Conservation (phyloP, 2,113 vertebrate species). For the Lasiurus borealis region DNA sequence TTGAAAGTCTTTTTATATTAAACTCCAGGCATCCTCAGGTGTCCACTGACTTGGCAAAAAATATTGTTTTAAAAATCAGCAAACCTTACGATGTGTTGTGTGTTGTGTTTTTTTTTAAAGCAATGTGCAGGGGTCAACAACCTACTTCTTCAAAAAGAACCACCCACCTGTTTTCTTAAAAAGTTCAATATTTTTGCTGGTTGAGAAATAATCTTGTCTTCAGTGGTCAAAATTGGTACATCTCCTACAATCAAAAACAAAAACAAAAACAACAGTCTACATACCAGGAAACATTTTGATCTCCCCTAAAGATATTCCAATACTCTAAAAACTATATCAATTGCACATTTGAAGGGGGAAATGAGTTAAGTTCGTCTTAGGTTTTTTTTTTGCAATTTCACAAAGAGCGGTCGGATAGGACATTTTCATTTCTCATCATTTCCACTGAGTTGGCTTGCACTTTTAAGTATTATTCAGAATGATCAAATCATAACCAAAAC, state of each 20-base stretch:
- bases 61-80: too few relatives aligned
- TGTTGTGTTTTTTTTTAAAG: not conserved
- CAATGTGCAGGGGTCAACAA: conserved; percentile 35
- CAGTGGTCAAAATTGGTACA: conserved; percentile 91
- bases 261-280: conserved; percentile 40
- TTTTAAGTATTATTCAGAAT: conserved; percentile 49
- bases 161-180: conserved; percentile 93
- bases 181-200: conserved; percentile 95
- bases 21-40: conserved; percentile 25
- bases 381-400: conserved; percentile 3
- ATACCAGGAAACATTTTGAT: conserved; percentile 9
- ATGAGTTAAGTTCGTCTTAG: not conserved
- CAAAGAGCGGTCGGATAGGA: not conserved
- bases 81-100: not conserved
- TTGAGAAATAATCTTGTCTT: conserved; percentile 90
- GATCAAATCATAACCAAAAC: conserved; percentile 2
- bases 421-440: conserved; percentile 49
- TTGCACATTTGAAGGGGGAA: not conserved
- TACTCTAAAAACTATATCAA: conserved; percentile 6
- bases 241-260: conserved; percentile 83
- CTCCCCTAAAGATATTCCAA: conserved; percentile 24
- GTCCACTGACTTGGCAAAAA: conserved; percentile 17
- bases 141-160: conserved; percentile 50
- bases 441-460: conserved; percentile 50
- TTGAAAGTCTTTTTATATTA: not conserved